These are phyloP conservation scores for Phrynocephalus forsythii DNA, from an alignment of 2,797 vertebrate species.

Conservation along the genomic window DNA sequence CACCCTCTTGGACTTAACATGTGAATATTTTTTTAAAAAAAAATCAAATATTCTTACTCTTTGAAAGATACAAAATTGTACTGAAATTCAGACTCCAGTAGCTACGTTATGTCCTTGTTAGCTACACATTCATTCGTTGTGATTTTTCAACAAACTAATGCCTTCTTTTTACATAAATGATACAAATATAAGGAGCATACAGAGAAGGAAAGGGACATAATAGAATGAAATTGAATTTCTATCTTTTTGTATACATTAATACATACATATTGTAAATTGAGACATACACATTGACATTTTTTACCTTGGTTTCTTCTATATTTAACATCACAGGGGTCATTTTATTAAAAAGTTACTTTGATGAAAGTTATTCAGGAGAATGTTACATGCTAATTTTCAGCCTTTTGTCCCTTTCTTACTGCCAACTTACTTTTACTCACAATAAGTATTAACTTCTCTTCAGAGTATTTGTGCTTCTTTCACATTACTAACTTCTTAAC, in stretches of 20 bases:
- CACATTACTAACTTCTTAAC: neutral
- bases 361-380: neutral
- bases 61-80: neutral
- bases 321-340: neutral
- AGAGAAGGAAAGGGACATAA: neutral
- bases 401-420: neutral
- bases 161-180: neutral
- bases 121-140: neutral
- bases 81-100: neutral
- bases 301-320: neutral
- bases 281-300: neutral
- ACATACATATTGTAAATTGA: too few species aligned
- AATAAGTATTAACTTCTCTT: conserved; percentile 15
- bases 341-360: neutral
- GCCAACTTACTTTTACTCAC: conserved; percentile 17
- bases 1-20: too few species aligned
- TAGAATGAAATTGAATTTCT: neutral
- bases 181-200: neutral
- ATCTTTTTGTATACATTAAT: neutral
- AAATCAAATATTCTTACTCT: neutral
- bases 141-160: neutral
- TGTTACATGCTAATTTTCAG: neutral
- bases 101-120: neutral
- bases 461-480: neutral
- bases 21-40: neutral